phyloP scores from a whole-genome alignment of 2,888 invertebrate genomes.

The Philopedon plagiatum region DNA sequence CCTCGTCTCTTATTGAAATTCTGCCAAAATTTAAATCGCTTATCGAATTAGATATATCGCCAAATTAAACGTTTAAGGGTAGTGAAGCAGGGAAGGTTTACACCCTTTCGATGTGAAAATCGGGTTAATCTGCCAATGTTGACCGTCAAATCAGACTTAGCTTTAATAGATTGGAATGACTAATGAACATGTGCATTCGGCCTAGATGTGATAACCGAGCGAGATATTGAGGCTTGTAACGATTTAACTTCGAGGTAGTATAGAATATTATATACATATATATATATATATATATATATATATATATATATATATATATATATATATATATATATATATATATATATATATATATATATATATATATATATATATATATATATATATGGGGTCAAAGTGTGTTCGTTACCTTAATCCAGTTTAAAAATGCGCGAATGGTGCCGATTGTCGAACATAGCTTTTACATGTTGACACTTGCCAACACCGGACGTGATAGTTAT shows the following conservation, averaged over 20 bases:
- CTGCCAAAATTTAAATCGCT: neutral
- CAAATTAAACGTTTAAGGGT: neutral
- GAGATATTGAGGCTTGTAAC: neutral
- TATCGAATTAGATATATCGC: slow-evolving; percentile 1
- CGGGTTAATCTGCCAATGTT: slow-evolving; percentile 25
- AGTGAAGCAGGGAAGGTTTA: slow-evolving; percentile 16
- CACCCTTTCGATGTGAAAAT: slow-evolving; percentile 25
- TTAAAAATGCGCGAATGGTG: no score
- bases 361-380: no score
- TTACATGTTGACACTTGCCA: no score
- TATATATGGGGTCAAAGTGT: no score
- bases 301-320: no score
- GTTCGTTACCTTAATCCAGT: no score
- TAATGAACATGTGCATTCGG: slow-evolving; percentile 18
- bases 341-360: no score
- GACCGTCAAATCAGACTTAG: slow-evolving; percentile 27
- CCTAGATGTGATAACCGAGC: neutral
- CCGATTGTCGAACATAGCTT: no score
- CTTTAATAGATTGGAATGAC: slow-evolving; percentile 29
- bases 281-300: no score
- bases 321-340: no score
- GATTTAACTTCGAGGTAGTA: neutral
- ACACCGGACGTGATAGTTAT: no score
- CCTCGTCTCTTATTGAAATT: neutral
- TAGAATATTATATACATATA: neutral